phyloP scores from a whole-genome alignment of 2,113 vertebrate genomes.

The Gnathonemus echidnorhynchus region DNA sequence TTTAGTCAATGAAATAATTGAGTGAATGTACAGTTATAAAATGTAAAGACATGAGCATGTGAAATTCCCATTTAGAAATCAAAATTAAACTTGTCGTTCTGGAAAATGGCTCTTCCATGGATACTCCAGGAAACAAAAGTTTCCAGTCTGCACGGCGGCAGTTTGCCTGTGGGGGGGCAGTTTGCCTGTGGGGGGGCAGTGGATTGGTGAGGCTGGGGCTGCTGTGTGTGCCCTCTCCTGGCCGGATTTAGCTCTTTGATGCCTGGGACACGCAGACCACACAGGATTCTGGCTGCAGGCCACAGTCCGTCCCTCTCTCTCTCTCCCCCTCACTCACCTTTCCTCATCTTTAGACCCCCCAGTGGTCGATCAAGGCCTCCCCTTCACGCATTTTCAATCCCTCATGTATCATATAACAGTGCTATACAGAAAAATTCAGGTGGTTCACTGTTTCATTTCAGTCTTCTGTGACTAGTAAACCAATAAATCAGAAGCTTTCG shows the following conservation, averaged over 20 bases:
- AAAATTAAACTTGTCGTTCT: background rate
- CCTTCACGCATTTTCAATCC: background rate
- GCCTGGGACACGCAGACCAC: constrained; percentile 67
- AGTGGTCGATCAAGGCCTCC: background rate
- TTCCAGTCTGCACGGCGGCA: background rate
- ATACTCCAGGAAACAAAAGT: background rate
- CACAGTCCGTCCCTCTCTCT: constrained; percentile 49
- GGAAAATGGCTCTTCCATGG: background rate
- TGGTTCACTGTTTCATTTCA: background rate
- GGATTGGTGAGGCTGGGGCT: background rate
- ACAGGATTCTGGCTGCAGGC: constrained; percentile 67
- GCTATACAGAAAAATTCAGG: background rate
- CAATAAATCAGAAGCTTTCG: background rate
- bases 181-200: background rate
- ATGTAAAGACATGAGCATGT: background rate
- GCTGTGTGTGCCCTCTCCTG: constrained; percentile 32
- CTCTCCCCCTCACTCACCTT: background rate
- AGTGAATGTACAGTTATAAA: background rate
- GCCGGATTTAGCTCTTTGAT: constrained; percentile 60
- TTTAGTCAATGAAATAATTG: background rate
- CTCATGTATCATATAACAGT: background rate
- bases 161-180: background rate
- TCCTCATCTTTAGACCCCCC: background rate
- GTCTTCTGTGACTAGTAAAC: background rate
- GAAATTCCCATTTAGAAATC: background rate